Evolutionary conservation across 2,888 invertebrate genomes (phyloP).

Genomic region (Phania funesta): DNA sequence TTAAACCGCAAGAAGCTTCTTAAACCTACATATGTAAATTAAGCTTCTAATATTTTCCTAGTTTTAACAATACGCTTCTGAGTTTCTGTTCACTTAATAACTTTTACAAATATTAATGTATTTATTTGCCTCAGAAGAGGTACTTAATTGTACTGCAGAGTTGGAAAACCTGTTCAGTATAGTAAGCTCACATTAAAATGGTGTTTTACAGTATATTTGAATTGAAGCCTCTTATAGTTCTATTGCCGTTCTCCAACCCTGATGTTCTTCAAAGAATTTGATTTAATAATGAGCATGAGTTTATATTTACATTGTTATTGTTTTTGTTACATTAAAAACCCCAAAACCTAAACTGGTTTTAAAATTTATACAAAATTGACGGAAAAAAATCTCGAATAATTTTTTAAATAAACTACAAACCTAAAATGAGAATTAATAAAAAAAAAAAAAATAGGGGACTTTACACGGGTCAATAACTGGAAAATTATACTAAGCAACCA

Average conservation of each 20-base stretch:
- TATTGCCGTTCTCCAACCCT: background rate
- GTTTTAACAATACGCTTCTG: no score
- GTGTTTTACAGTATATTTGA: no score
- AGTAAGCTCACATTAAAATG: no score
- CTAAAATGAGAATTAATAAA: background rate
- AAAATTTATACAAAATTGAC: conserved; percentile 14
- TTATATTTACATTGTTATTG: conserved; percentile 15
- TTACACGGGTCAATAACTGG: conserved; percentile 34
- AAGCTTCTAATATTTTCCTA: no score
- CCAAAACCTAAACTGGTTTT: conserved; percentile 48
- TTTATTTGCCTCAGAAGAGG: no score
- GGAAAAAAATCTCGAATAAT: conserved; percentile 29
- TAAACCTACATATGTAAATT: no score
- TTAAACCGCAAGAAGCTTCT: no score
- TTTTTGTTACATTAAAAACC: conserved; percentile 40
- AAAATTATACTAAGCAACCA: conserved; percentile 29
- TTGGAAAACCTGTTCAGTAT: no score
- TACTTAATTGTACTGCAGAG: no score
- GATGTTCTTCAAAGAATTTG: conserved; percentile 24
- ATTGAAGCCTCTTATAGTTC: background rate
- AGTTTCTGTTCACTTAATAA: no score
- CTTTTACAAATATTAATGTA: no score
- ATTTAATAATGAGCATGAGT: conserved; percentile 25
- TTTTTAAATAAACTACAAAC: conserved; percentile 27
- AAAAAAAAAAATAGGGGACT: no score